phyloP scores from a whole-genome alignment of 2,113 vertebrate genomes.

The Gulo gulo region DNA sequence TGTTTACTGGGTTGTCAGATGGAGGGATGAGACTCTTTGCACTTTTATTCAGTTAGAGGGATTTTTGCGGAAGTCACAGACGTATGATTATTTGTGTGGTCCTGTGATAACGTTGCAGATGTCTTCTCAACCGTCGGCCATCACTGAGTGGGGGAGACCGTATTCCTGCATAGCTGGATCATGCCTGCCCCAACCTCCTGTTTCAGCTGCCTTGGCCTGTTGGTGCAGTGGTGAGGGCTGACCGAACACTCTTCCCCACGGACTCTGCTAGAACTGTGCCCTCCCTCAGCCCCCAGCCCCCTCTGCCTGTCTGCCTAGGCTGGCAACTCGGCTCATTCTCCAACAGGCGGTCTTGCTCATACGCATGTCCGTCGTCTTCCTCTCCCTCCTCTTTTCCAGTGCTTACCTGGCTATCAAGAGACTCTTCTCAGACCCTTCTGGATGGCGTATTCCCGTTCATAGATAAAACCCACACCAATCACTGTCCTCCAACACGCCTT shows the following conservation, averaged over 20 bases:
- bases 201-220: neutral
- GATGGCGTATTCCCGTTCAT: neutral
- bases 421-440: neutral
- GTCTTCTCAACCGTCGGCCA: neutral
- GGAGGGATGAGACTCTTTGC: neutral
- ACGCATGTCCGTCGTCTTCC: neutral
- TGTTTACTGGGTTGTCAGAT: neutral
- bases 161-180: neutral
- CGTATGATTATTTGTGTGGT: neutral
- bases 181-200: neutral
- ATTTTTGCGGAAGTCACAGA: slow-evolving; percentile 27
- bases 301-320: neutral
- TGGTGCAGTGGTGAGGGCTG: neutral
- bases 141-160: neutral
- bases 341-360: neutral
- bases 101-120: slow-evolving; percentile 22
- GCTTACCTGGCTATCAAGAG: neutral
- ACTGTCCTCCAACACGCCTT: neutral
- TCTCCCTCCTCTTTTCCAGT: neutral
- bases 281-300: neutral
- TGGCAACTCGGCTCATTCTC: neutral
- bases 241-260: neutral
- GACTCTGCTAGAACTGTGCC: neutral
- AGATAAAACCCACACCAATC: neutral
- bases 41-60: neutral